Evolutionary conservation across 2,113 vertebrate species (phyloP), one percentile per base, ranked within the genome.

Genomic region (Nothocercus nigrocapillus): DNA sequence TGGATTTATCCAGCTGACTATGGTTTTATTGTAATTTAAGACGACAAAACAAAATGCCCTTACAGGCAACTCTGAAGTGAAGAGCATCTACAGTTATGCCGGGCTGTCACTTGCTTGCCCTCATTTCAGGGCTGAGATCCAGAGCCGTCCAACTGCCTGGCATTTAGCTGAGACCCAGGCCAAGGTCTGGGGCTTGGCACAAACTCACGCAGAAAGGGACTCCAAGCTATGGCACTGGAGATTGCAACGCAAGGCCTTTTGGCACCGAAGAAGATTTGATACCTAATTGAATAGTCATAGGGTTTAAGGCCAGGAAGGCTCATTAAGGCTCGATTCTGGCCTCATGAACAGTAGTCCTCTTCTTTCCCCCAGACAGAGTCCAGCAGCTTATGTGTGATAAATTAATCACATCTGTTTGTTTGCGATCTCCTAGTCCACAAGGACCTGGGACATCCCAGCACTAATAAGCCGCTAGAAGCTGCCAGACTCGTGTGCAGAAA

Each of bases 241-340:
- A 80, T 86, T 36, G 88, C 4, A 5, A 76, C 3, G 0, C 88
- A 40, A 53, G 85, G 85, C 53, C 76, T 75, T 82, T 84, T 95
- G 94, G 92, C 92, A 93, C 38, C 3, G 27, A 5, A 54, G 2
- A 2, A 61, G 61, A 74, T 85, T 94, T 95, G 38, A 3, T 88
- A 83, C 80, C 82, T 95, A 76, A 94, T 94, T 96, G 94, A 95
- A 85, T 93, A 95, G 91, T 93, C 84, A 54, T 74, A 62, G 92
- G 83, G 38, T 91, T 64, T 68, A n/a, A 77, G 92, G 73, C 80
- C 90, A 89, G 82, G 32, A 84, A 78, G 68, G 32, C 79, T 93
- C 88, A 34, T 93, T 81, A 95, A 77, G 58, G 85, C 80, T 91
- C 8, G 0, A 5, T 75, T 90, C 88, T 93, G 92, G 94, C 83